phyloP scores from a whole-genome alignment of 2,888 invertebrate genomes.

The Zygogramma bicolorata region DNA sequence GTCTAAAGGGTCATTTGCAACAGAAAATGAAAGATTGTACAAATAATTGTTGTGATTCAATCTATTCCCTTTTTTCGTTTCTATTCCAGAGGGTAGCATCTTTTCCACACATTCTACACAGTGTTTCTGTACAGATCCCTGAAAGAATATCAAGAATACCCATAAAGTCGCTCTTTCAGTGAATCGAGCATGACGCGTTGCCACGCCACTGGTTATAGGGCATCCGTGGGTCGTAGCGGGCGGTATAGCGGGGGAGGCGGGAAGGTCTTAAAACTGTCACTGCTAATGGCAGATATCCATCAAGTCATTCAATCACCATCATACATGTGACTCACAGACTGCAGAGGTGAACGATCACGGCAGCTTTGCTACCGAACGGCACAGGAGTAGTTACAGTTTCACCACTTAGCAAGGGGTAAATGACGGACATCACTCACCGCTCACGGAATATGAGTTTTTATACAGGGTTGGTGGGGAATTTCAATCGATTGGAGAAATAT shows the following conservation, averaged over 20 bases:
- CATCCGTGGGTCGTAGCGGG: conserved; percentile 32
- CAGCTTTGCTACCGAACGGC: conserved; percentile 20
- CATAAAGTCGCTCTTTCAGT: no score
- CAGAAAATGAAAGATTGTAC: no score
- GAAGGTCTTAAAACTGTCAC: conserved; percentile 67
- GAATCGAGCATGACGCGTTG: no score
- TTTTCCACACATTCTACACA: no score
- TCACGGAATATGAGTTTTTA: conserved; percentile 1
- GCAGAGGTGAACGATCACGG: conserved; percentile 37
- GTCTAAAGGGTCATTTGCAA: no score
- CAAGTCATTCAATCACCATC: conserved; percentile 67
- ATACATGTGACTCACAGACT: conserved; percentile 49
- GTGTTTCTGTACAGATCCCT: no score
- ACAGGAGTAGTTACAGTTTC: conserved; percentile 34
- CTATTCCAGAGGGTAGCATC: no score
- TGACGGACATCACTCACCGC: conserved; percentile 50
- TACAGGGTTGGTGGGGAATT: neutral
- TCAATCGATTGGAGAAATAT: neutral
- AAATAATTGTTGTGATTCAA: no score
- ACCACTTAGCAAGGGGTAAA: conserved; percentile 54
- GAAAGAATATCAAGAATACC: no score
- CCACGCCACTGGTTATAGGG: conserved; percentile 31
- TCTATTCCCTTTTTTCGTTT: no score
- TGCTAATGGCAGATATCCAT: conserved; percentile 68
- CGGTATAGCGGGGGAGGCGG: conserved; percentile 35